Evolutionary conservation across 2,888 invertebrate genomes (phyloP), one percentile per base, ranked within the genome.

Genomic region (Drosophila vallismaia): DNA sequence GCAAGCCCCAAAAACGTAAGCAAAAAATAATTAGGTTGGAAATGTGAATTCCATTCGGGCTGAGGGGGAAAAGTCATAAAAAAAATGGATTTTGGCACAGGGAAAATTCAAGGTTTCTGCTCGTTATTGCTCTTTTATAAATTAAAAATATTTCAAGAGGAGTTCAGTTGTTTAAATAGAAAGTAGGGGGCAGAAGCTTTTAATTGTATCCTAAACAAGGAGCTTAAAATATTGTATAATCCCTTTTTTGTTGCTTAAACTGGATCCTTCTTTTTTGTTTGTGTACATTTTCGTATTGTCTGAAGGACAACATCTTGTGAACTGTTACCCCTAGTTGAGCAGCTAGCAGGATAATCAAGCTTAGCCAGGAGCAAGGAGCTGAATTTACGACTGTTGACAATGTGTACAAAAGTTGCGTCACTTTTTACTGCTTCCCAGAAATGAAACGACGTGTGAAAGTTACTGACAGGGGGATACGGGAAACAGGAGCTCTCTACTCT

Each of bases 321-420:
- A 9, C 52, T 24, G 33, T 49, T 31, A 45, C 60, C 29, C 24
- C 19, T 71, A 38, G 71, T 42, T 48, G 31, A 33, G 52, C 62
- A 54, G 62, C 57, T 70, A 58, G 54, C 51, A 63, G 57, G 74
- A 77, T 81, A 86, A 81, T 82, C 74, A 70, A 77, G 83, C 66
- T 64, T 66, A 40, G 64, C 52, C 63, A 52, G 42, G 58, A 51
- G 56, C 49, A 31, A 19, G 53, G 46, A 14, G 33, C 45, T 36
- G 58, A 66, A 66, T 84, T 81, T 84, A 86, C 81, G 86, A 81
- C 74, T 76, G 86, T 86, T 84, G 86, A 81, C 86, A 84, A 74
- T 84, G 86, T 86, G 69, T 53, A 77, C 75, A 52, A 73, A 81
- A 80, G 85, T 84, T 86, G 74, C 78, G 78, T 86, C 86, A 80